Percentiles rank a stretch among this genome's conserved stretches.
Evolutionary conservation across 1,140 invertebrate genomes (phyloP).

Genomic region (Sinonovacula constricta): DNA sequence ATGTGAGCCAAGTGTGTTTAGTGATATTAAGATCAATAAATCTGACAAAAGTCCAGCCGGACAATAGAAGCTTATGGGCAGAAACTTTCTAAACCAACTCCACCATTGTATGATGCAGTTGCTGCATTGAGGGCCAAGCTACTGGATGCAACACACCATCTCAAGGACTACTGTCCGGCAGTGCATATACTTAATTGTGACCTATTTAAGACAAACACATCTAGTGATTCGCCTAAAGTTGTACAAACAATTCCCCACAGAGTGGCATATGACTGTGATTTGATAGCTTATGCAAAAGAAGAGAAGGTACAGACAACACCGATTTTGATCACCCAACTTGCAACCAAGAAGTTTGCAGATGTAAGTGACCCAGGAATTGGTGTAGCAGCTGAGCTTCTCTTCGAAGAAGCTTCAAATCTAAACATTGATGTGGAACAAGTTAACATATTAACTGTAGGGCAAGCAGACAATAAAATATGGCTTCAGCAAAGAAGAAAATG

Average conservation of each 20-base stretch:
- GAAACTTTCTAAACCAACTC: background rate
- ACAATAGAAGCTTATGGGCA: background rate
- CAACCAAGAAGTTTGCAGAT: background rate
- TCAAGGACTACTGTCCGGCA: constrained; percentile 1
- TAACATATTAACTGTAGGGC: background rate
- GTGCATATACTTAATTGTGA: background rate
- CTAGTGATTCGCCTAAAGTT: too few relatives aligned
- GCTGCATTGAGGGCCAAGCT: background rate
- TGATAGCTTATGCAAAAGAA: background rate
- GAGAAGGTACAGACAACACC: constrained; percentile 2
- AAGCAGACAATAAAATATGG: constrained; percentile 6
- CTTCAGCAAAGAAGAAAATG: background rate
- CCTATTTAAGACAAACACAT: too few relatives aligned
- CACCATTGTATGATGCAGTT: constrained; percentile 1
- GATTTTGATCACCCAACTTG: background rate
- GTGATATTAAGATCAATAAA: background rate
- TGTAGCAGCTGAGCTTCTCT: background rate
- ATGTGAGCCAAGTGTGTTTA: background rate
- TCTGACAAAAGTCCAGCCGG: background rate
- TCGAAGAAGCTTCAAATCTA: background rate
- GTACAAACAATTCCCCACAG: too few relatives aligned
- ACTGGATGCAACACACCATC: background rate
- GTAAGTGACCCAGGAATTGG: background rate
- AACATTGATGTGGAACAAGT: background rate
- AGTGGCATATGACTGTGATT: background rate